A percentile compares a stretch with the other conserved stretches of the same genome.
phyloP scores from a whole-genome alignment of 2,888 invertebrate genomes.

The Encarsia formosa region DNA sequence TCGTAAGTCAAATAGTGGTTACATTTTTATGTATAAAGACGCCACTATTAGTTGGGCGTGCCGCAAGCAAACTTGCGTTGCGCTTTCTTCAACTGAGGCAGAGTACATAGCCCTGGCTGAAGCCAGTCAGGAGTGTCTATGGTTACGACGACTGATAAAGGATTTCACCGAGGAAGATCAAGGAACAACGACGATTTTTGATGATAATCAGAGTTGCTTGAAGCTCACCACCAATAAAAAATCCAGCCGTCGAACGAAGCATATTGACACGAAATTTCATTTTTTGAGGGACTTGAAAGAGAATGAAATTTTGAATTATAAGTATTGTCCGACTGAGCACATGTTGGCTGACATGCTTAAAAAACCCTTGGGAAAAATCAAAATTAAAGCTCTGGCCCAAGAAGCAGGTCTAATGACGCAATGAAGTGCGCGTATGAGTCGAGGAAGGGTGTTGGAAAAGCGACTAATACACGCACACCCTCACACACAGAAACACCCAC shows the following conservation, averaged over 20 bases:
- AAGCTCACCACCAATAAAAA: constrained; percentile 28
- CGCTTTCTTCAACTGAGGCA: constrained; percentile 32
- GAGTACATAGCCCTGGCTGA: constrained; percentile 32
- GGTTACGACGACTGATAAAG: constrained; percentile 27
- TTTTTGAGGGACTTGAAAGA: constrained; percentile 16
- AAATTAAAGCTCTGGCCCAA: constrained; percentile 4
- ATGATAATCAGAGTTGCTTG: constrained; percentile 37
- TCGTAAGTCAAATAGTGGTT: constrained; percentile 40
- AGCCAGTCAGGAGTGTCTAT: constrained; percentile 32
- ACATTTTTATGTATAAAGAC: constrained; percentile 29
- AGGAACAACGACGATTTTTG: constrained; percentile 26
- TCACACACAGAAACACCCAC: too few relatives aligned
- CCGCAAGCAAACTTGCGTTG: constrained; percentile 34
- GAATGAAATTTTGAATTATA: constrained; percentile 21
- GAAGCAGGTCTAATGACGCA: neutral
- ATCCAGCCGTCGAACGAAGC: constrained; percentile 32
- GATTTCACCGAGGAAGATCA: constrained; percentile 23
- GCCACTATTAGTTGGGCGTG: constrained; percentile 35
- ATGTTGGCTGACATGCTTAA: constrained; percentile 35
- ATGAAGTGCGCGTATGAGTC: neutral
- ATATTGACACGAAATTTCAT: constrained; percentile 28
- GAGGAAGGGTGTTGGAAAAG: constrained; percentile 17
- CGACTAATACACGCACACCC: too few relatives aligned
- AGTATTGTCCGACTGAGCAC: constrained; percentile 33
- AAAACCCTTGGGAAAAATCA: constrained; percentile 31